Evolutionary conservation across 2,797 vertebrate genomes (phyloP), one percentile per base, ranked within the genome.

Genomic region (Mormyrus proboscirostris): DNA sequence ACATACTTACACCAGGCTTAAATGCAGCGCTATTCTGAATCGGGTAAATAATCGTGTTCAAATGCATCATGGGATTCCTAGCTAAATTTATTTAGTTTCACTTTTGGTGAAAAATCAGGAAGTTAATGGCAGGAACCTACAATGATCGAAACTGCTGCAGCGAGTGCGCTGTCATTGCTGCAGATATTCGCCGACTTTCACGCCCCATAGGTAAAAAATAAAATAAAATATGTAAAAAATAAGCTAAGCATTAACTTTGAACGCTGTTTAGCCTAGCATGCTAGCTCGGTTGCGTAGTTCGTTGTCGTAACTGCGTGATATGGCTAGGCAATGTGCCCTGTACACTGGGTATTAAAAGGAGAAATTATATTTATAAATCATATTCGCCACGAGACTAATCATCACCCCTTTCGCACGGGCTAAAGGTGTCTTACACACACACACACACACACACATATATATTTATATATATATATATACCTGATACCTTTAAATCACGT

Each of bases 41-140:
- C 19, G 19, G 33, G 62, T 29, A 51, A 51, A 87, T 57, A 44
- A 89, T 76, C 49, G 51, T 47, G 9, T 62, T 89, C 59, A 29
- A 73, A 76, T 89, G 91, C 90, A 85, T 89, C 90, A 89, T 90
- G 92, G 90, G 90, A 91, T 90, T 89, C 88, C 91, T 89, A 16
- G 87, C 87, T 69, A 82, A 38, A 91, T 90, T 33, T 89, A 91
- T 93, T 94, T 94, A 95, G 94, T 96, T 96, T 95, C 95, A 95
- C 93, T 96, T 96, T 94, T 91, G 84, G 53, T 86, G 53, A n/a
- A 16, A 76, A 87, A 89, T 91, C 92, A 93, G 92, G 93, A 95
- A 96, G 95, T 94, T 93, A 92, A 91, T 12, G 55, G 49, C 53
- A 57, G 50, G 53, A 88, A 12, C 38, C n/a, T 65, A 88, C 16